A percentile compares a stretch with the other conserved stretches of the same genome.
These are phyloP conservation scores for Meiosimyza decipiens DNA, from an alignment of 2,888 invertebrate genomes.

Conservation along the genomic window DNA sequence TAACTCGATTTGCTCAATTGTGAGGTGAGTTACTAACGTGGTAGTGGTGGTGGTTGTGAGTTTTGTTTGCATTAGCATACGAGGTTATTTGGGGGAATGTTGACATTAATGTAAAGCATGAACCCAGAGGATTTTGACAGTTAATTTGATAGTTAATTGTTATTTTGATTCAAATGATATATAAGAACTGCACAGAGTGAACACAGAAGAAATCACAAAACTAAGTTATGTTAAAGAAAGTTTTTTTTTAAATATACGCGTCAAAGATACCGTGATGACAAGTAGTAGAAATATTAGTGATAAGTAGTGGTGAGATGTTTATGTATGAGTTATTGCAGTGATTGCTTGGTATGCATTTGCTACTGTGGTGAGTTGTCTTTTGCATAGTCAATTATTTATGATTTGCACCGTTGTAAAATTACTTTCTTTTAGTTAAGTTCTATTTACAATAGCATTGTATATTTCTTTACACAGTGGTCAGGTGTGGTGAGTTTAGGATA, in stretches of 20 bases:
- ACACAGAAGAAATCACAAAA: no score
- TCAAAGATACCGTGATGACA: conserved; percentile 36
- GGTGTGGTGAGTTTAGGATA: conserved; percentile 31
- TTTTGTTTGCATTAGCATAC: neutral
- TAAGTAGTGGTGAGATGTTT: conserved; percentile 16
- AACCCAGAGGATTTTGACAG: conserved; percentile 29
- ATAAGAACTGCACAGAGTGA: no score
- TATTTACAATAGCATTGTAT: conserved; percentile 14
- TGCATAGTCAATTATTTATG: no score
- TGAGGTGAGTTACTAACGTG: no score
- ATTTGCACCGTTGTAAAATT: neutral
- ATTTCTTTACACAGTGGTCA: neutral
- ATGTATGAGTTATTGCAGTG: conserved; percentile 33
- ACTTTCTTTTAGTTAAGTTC: neutral
- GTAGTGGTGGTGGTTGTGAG: neutral
- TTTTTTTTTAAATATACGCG: conserved; percentile 37
- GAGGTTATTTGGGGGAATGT: conserved; percentile 9
- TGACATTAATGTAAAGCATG: conserved; percentile 22
- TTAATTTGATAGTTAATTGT: conserved; percentile 36
- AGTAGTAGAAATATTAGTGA: conserved; percentile 42
- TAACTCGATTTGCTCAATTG: no score
- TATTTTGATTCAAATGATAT: conserved; percentile 6
- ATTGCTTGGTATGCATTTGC: conserved; percentile 24
- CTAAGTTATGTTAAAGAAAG: neutral
- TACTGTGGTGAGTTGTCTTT: conserved; percentile 31